Evolutionary conservation across 2,797 vertebrate species (phyloP).

Genomic region (Cynodonichthys magdalenae): DNA sequence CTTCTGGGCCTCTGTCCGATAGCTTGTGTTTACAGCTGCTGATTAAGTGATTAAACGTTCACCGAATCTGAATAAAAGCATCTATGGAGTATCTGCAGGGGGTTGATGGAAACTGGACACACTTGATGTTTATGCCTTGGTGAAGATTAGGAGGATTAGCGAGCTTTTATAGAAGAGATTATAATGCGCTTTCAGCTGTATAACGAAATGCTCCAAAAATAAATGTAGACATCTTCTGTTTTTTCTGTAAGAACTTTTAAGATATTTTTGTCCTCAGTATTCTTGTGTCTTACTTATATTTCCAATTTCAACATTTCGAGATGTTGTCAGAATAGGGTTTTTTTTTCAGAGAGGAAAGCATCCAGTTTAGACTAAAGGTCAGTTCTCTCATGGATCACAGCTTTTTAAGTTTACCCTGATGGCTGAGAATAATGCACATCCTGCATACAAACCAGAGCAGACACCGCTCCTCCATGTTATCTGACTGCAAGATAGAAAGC

Average conservation of each 20-base stretch:
- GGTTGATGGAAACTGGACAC: slow-evolving; percentile 47
- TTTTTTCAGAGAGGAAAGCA: slow-evolving; percentile 35
- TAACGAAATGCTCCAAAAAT: slow-evolving; percentile 13
- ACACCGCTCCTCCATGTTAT: slow-evolving; percentile 50
- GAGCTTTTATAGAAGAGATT: slow-evolving; percentile 40
- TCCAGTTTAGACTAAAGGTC: slow-evolving; percentile 69
- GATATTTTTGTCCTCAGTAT: not conserved
- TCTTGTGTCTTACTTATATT: no score
- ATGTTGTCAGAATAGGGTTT: slow-evolving; percentile 55
- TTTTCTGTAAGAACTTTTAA: not conserved
- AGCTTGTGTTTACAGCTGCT: slow-evolving; percentile 51
- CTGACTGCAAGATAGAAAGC: slow-evolving; percentile 45
- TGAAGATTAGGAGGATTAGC: slow-evolving; percentile 67
- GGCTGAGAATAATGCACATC: slow-evolving; percentile 66
- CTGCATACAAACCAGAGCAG: slow-evolving; percentile 46
- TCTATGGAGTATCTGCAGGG: slow-evolving; percentile 40
- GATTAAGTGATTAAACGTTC: slow-evolving; percentile 58
- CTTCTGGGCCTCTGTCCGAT: slow-evolving; percentile 12
- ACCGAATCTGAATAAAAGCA: slow-evolving; percentile 52
- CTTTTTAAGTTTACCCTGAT: slow-evolving; percentile 67
- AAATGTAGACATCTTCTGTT: slow-evolving; percentile 20
- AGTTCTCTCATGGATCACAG: slow-evolving; percentile 73
- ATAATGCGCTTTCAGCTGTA: slow-evolving; percentile 35
- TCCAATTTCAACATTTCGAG: slow-evolving; percentile 28
- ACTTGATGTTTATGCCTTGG: slow-evolving; percentile 43